Evolutionary conservation across 2,888 invertebrate genomes (phyloP).

Genomic region (Eupithecia dodoneata): DNA sequence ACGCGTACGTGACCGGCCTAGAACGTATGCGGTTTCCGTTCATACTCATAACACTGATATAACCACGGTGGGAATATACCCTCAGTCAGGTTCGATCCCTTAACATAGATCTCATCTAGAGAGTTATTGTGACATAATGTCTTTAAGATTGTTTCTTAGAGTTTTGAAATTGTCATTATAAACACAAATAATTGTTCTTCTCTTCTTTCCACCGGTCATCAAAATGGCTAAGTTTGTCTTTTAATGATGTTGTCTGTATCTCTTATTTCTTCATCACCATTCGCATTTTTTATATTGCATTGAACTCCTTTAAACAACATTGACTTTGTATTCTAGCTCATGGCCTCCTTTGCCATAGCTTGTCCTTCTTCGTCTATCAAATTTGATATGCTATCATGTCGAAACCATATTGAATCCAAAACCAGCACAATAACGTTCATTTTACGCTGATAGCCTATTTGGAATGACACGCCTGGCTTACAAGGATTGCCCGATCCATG

Average conservation of each 20-base stretch:
- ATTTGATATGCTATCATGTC: neutral
- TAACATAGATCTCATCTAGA: too few relatives aligned
- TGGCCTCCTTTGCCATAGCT: neutral
- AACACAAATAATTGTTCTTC: neutral
- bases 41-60: conserved; percentile 17
- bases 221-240: neutral
- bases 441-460: conserved; percentile 11
- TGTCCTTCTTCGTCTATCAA: neutral
- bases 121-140: neutral
- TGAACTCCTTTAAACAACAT: neutral
- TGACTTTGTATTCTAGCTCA: neutral
- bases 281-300: neutral
- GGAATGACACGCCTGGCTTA: conserved; percentile 13
- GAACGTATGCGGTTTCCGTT: conserved; percentile 46
- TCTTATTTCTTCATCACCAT: neutral
- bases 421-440: neutral
- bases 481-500: conserved; percentile 31
- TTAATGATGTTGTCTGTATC: neutral
- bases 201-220: neutral
- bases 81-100: neutral
- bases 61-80: neutral
- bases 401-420: conserved; percentile 13
- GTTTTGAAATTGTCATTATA: neutral
- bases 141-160: neutral
- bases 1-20: conserved; percentile 51